Evolutionary conservation across 2,888 invertebrate species (phyloP), one percentile per base, ranked within the genome.

Genomic region (Drosophila borborema): DNA sequence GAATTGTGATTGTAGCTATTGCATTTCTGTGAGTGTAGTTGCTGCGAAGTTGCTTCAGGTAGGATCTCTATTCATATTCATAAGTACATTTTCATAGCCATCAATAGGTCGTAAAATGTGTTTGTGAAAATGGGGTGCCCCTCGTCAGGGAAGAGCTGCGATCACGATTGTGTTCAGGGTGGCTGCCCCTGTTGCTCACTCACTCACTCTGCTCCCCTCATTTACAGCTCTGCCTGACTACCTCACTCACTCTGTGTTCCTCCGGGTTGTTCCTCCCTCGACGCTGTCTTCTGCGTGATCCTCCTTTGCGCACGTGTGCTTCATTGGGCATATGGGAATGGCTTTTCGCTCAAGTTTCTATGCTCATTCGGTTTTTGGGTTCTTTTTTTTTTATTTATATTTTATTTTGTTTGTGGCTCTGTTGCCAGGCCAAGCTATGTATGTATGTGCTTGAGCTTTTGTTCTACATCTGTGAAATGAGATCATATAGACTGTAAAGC

Each of bases 31-130:
- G 1, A 60, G 60, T 60, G 60, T 49, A 60, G 28, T 3, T 48
- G 23, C 9, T 18, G 20, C 61, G 43, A 2, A 46, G 68, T 53
- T 28, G 6, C 41, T 36, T 64, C 66, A 74, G 78, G 81, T 80
- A 80, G 60, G 41, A 64, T 6, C 28, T 77, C 86, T 76, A 86
- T 89, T 89, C 84, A 85, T 85, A 85, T 85, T 85, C 89, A 85
- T 85, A 86, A 86, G 82, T 80, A 77, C 81, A 83, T 84, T 84
- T 88, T 81, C 86, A 88, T 76, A 77, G 89, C 89, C 89, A 84
- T 89, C 84, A 85, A 85, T 89, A 81, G 89, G 70, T 85, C 84
- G 84, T 85, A 86, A 86, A 83, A 84, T 80, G 84, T 82, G 80
- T n/a, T n/a, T 84, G 89, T 82, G 86, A 83, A 87, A 87, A 70